A percentile compares a stretch with the other conserved stretches of the same genome.
phyloP scores from a whole-genome alignment of 2,888 invertebrate genomes.

The Imbricaverruca yamaguchii region DNA sequence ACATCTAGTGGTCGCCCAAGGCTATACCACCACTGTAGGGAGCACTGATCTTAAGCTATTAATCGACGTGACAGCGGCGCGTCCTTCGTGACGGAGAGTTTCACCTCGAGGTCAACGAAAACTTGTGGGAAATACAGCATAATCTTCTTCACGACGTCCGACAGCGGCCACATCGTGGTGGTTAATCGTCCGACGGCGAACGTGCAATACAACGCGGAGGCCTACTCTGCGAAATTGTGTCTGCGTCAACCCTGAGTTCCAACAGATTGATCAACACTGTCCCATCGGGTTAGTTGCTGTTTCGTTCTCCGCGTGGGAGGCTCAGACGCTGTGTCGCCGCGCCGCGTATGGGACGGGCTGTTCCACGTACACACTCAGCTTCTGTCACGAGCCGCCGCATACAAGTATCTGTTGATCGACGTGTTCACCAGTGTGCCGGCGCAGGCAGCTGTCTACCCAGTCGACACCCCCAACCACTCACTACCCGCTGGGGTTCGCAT shows the following conservation, averaged over 20 bases:
- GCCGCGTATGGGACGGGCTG: constrained; percentile 93
- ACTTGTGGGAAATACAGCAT: too few relatives aligned
- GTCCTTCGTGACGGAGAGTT: too few relatives aligned
- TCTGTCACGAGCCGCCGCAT: constrained; percentile 96
- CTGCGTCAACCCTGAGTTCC: constrained; percentile 95
- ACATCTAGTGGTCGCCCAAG: too few relatives aligned
- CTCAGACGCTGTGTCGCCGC: constrained; percentile 80
- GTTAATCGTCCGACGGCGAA: constrained; percentile 81
- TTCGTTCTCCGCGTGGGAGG: constrained; percentile 93
- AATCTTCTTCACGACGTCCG: too few relatives aligned
- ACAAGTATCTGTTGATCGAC: constrained; percentile 93
- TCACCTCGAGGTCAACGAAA: too few relatives aligned
- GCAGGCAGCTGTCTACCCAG: constrained; percentile 90
- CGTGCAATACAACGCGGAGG: constrained; percentile 79
- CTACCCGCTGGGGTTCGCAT: constrained; percentile 86
- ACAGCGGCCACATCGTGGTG: too few relatives aligned
- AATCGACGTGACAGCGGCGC: too few relatives aligned
- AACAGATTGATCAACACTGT: constrained; percentile 87
- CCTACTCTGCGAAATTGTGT: constrained; percentile 95
- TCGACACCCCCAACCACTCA: constrained; percentile 58
- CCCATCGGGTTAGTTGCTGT: constrained; percentile 98
- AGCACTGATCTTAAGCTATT: too few relatives aligned
- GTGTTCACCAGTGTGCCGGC: constrained; percentile 79
- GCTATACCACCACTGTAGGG: too few relatives aligned
- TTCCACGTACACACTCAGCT: constrained; percentile 93